Base-by-base conservation (phyloP, 1,140 invertebrate genomes). In the Drosophila gunungcola region DNA sequence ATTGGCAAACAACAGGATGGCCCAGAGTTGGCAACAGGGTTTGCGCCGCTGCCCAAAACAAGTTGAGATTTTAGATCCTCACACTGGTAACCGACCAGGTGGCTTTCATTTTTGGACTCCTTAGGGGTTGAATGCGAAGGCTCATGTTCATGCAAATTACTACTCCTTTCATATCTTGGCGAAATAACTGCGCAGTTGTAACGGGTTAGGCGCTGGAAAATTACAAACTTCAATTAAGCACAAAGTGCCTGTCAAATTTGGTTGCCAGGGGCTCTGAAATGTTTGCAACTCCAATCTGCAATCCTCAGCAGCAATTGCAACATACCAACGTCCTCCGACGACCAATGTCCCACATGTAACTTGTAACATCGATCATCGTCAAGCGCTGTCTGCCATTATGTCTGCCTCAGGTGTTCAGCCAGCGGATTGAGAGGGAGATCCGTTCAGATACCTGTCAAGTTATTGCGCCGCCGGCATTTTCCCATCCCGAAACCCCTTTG, bases 291-390 rank as follows among this genome's bases (percentile, higher is more conserved):
- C 9, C 7, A 32, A n/a, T 7, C 39, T 29, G 32, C 43, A 42
- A 29, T 46, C 25, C 36, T 43, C 49, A 48, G 43, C 34, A 34
- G 51, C 60, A 29, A 49, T 79, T 68, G 64, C 68, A 78, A 73
- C 56, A 65, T 39, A 21, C 41, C 32, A 46, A n/a, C 43, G 13
- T 10, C 43, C 38, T 7, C 32, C 27, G 52, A 36, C 29, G 41
- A 38, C 36, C 45, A 51, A 21, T 45, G 42, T 27, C 42, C 63
- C 57, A 76, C 75, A 83, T 76, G 58, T 9, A 53, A 29, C 25
- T 29, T 11, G 13, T 49, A 36, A 79, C 80, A 86, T 86, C 83
- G 84, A 86, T 88, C 83, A 89, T 82, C 75, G 67, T 88, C 83
- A 89, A 34, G 45, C 54, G 36, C 36, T 63, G 73, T 58, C 78